These are phyloP conservation scores for Agrypnus murinus DNA, from an alignment of 2,888 invertebrate species.

Conservation along the genomic window DNA sequence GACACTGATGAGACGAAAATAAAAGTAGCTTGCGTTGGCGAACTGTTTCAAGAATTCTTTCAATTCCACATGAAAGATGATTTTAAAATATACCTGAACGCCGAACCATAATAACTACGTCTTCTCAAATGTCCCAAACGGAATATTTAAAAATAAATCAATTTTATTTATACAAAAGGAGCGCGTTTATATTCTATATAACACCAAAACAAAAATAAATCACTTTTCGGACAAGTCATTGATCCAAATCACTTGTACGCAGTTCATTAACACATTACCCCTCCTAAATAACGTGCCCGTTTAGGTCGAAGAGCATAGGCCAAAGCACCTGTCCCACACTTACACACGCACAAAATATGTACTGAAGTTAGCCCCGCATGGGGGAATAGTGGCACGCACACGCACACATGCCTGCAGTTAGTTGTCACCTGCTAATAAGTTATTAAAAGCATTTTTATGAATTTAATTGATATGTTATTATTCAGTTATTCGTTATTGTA, in stretches of 20 bases:
- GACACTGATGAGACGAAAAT: too few species aligned
- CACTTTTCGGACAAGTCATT: neutral
- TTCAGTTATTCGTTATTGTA: too few species aligned
- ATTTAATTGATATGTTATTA: neutral
- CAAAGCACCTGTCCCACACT: conserved; percentile 40
- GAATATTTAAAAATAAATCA: too few species aligned
- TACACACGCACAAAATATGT: conserved; percentile 25
- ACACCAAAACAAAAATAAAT: neutral
- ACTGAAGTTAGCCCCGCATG: conserved; percentile 6
- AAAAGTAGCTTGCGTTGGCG: too few species aligned
- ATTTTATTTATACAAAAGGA: neutral
- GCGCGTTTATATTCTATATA: neutral
- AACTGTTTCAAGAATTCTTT: too few species aligned
- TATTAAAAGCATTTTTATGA: conserved; percentile 9
- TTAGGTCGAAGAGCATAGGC: conserved; percentile 34
- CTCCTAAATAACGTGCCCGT: conserved; percentile 20
- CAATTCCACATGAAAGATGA: too few species aligned
- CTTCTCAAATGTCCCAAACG: too few species aligned
- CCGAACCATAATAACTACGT: too few species aligned
- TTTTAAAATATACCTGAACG: too few species aligned
- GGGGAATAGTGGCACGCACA: neutral
- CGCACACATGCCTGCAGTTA: conserved; percentile 29
- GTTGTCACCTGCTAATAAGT: conserved; percentile 36
- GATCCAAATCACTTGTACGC: conserved; percentile 19
- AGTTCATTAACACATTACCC: conserved; percentile 37